phyloP scores from a whole-genome alignment of 2,888 invertebrate genomes.

The Theretra japonica region DNA sequence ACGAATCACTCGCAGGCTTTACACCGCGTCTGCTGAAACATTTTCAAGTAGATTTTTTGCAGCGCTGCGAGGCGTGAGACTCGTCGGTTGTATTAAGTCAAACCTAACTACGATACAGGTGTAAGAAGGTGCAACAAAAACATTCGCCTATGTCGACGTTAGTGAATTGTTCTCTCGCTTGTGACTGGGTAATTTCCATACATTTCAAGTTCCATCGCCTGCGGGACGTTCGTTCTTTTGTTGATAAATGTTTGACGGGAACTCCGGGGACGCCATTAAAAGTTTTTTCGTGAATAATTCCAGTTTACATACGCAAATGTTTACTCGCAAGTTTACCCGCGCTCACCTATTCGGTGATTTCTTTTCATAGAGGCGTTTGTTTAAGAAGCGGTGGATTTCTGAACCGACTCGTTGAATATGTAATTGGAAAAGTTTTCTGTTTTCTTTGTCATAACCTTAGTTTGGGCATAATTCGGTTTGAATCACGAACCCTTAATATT shows the following conservation, averaged over 20 bases:
- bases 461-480: constrained; percentile 49
- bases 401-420: constrained; percentile 74
- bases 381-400: constrained; percentile 71
- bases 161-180: constrained; percentile 84
- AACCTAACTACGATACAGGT: constrained; percentile 70
- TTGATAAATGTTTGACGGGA: constrained; percentile 85
- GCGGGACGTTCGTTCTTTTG: constrained; percentile 85
- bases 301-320: constrained; percentile 85
- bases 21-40: neutral
- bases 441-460: constrained; percentile 63
- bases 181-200: constrained; percentile 85
- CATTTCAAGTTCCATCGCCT: constrained; percentile 85
- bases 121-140: constrained; percentile 83
- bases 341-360: constrained; percentile 84
- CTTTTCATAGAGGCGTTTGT: constrained; percentile 80
- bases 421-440: constrained; percentile 79
- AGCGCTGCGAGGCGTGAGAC: neutral
- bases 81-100: constrained; percentile 58
- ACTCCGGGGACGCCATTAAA: constrained; percentile 85
- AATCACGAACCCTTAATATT: constrained; percentile 38
- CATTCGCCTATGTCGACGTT: constrained; percentile 83
- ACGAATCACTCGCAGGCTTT: constrained; percentile 59
- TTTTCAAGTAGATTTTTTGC: constrained; percentile 3
- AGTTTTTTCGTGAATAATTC: constrained; percentile 85
- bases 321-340: constrained; percentile 81